phyloP scores from a whole-genome alignment of 2,797 vertebrate genomes.

The Danio aesculapii region DNA sequence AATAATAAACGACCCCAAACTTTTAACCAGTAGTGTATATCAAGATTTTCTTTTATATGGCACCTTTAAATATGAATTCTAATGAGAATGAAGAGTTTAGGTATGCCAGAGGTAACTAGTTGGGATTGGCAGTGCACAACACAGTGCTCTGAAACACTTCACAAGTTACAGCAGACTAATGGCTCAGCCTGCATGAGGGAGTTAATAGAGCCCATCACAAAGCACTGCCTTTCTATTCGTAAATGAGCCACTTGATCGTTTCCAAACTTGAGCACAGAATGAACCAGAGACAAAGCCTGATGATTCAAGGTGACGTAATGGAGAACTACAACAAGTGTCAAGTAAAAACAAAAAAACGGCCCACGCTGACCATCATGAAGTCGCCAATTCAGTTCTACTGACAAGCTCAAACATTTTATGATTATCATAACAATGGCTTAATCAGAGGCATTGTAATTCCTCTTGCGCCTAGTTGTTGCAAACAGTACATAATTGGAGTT shows the following conservation, averaged over 20 bases:
- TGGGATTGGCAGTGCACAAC: background rate
- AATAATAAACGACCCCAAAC: too few relatives aligned
- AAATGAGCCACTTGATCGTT: conserved; percentile 3
- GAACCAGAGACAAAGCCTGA: conserved; percentile 25
- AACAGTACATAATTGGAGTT: background rate
- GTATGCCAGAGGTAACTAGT: background rate
- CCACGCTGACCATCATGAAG: background rate
- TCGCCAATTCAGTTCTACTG: background rate
- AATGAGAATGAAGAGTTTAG: background rate
- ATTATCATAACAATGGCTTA: conserved; percentile 6
- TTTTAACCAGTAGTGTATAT: too few relatives aligned
- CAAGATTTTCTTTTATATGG: too few relatives aligned
- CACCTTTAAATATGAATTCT: background rate
- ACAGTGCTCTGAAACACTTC: conserved; percentile 34
- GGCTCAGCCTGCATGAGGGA: conserved; percentile 43
- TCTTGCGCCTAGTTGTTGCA: background rate
- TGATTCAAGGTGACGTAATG: conserved; percentile 20
- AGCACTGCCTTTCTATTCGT: conserved; percentile 16
- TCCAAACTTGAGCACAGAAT: conserved; percentile 4
- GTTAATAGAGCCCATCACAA: conserved; percentile 48
- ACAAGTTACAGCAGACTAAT: conserved; percentile 41
- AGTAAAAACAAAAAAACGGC: background rate
- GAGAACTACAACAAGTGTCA: conserved; percentile 6
- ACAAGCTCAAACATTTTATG: background rate
- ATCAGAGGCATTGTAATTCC: background rate